phyloP scores from a whole-genome alignment of 2,113 vertebrate genomes.

The Podiceps cristatus region DNA sequence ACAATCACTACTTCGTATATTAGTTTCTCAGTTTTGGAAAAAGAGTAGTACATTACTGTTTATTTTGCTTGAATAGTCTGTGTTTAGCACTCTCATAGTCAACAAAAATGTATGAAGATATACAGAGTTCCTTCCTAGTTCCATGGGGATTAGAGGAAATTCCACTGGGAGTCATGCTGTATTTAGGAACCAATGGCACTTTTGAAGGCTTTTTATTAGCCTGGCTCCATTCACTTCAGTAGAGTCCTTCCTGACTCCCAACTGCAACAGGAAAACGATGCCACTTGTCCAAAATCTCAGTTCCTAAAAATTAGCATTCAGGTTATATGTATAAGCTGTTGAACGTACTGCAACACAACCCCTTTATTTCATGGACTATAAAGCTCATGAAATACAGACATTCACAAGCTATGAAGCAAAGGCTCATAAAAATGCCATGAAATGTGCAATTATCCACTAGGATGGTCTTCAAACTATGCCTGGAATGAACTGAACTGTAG shows the following conservation, averaged over 20 bases:
- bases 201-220: not conserved
- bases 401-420: constrained; percentile 78
- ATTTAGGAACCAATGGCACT: not conserved
- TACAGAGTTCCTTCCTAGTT: not conserved
- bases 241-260: not conserved
- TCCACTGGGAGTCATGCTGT: not conserved
- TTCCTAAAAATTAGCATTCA: constrained; percentile 71
- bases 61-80: not conserved
- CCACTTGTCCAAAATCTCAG: constrained; percentile 24
- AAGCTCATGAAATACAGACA: constrained; percentile 75
- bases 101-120: not conserved
- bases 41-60: not conserved
- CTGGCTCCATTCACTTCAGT: not conserved
- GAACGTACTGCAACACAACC: constrained; percentile 66
- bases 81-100: not conserved
- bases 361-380: constrained; percentile 81
- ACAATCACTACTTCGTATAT: not conserved
- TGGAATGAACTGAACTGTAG: constrained; percentile 54
- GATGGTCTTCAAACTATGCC: constrained; percentile 64
- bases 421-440: constrained; percentile 73
- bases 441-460: constrained; percentile 78
- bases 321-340: constrained; percentile 55
- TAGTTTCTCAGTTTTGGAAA: not conserved
- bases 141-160: not conserved
- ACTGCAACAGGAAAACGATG: not conserved